Evolutionary conservation across 1,140 invertebrate species (phyloP), one percentile per base, ranked within the genome.

Genomic region (Tenebrio molitor): DNA sequence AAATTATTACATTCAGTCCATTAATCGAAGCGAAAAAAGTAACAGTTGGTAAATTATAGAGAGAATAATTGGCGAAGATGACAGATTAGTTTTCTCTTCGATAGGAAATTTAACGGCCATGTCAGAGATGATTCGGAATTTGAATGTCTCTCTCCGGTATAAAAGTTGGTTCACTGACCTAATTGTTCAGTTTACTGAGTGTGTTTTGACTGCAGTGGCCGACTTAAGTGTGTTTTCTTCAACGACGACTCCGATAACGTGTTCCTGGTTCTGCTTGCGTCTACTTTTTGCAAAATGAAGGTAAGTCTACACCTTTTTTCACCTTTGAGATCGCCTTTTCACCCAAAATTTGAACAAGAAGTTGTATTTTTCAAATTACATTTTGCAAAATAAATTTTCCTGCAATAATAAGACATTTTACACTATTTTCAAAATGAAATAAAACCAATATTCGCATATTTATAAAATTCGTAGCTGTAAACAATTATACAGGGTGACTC

Each of bases 131-230:
- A 58, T 58, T 58, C 15, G 21, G 50, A 58, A 58, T 58, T 50
- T 58, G 50, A 58, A 58, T 58, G 50, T 58, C 50, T 58, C 23
- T 58, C 21, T 21, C 23, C n/a, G 50, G 29, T 77, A 77, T 77
- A 77, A 72, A 77, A 77, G 73, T 75, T 73, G 74, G 67, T 71
- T 73, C 67, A 77, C 72, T 77, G 76, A 77, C 76, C 76, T 77
- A 77, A 75, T 77, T 77, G 76, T 77, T 75, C 68, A 77, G 76
- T 77, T 75, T 75, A 71, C 68, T 75, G 73, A 42, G 36, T 74
- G 69, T 44, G 21, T 66, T 66, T 44, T 41, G n/a, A 44, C 44
- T 29, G 50, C 50, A 25, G 50, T 58, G 50, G 21, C 23, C 50
- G 23, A 58, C 50, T 58, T 58, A 29, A 58, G 50, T 29, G 50